Conservation (phyloP, 2,888 invertebrate species). For the Gastracanthus pulcherrimus region DNA sequence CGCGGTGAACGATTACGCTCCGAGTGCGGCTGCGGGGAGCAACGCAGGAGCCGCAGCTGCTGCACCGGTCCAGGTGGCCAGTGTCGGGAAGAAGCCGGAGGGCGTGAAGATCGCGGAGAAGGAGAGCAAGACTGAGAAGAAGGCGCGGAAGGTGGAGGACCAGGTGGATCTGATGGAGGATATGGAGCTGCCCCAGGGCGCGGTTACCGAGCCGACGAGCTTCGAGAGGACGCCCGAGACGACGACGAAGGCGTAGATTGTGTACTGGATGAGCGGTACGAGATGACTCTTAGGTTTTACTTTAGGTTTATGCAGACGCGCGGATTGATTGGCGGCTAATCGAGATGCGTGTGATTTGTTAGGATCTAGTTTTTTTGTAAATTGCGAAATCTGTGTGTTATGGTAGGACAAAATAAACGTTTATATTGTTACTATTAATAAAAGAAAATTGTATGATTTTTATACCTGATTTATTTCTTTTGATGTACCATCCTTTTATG, state of each 20-base stretch:
- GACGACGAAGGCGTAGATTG: background rate
- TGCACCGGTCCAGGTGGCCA: background rate
- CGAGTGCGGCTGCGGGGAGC: background rate
- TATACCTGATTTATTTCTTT: too few relatives aligned
- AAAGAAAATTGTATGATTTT: too few relatives aligned
- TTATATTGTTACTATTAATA: background rate
- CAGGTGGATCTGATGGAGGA: conserved; percentile 18
- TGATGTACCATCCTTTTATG: too few relatives aligned
- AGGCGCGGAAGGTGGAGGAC: background rate
- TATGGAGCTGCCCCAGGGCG: conserved; percentile 13
- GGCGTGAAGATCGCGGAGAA: background rate
- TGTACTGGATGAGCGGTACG: background rate
- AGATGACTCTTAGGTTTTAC: background rate
- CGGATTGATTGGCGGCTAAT: too few relatives aligned
- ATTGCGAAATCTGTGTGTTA: background rate
- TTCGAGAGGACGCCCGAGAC: background rate
- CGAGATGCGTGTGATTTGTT: background rate
- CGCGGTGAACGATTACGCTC: background rate
- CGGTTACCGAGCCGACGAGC: conserved; percentile 14
- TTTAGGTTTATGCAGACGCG: too few relatives aligned
- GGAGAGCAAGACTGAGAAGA: background rate
- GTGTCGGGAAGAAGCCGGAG: background rate
- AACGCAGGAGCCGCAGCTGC: background rate
- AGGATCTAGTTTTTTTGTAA: background rate
- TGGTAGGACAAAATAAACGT: background rate